phyloP scores from a whole-genome alignment of 30 jellyfish, hydroid and myxozoan species.

The Sanderia malayensis region DNA sequence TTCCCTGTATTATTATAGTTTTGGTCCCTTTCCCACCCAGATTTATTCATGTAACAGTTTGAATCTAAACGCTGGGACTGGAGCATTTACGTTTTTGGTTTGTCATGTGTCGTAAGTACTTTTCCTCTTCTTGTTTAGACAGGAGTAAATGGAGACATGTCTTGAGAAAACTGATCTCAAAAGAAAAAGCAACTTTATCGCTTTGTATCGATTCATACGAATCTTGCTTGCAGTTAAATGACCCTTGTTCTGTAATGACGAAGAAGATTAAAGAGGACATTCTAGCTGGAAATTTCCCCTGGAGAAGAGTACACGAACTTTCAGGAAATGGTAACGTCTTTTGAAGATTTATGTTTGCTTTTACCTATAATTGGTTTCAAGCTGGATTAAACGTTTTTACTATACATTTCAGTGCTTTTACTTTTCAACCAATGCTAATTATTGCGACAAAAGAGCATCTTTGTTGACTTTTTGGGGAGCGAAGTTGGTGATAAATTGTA shows the following conservation, averaged over 20 bases:
- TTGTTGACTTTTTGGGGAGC: not conserved
- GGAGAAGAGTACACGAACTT: not conserved
- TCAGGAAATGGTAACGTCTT: constrained; percentile 1
- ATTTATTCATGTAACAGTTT: not conserved
- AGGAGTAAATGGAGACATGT: constrained; percentile 1
- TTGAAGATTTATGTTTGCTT: not conserved
- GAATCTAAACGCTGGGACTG: not conserved
- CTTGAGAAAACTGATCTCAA: not conserved
- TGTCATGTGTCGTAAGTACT: not conserved
- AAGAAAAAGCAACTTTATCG: not conserved
- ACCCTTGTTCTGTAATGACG: not conserved
- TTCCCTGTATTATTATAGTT: not conserved
- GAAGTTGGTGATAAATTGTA: not conserved
- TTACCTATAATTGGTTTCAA: not conserved
- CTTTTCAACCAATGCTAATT: not conserved
- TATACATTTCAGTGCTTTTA: not conserved
- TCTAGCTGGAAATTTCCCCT: not conserved
- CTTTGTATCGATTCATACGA: not conserved
- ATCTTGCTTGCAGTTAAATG: not conserved
- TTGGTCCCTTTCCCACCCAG: not conserved
- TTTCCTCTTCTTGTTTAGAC: not conserved
- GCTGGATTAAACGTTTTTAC: not conserved
- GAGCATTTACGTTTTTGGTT: not conserved
- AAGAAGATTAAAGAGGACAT: not conserved
- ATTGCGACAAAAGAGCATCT: not conserved